Evolutionary conservation across 2,888 invertebrate genomes (phyloP).

Genomic region (Lithosia quadra): DNA sequence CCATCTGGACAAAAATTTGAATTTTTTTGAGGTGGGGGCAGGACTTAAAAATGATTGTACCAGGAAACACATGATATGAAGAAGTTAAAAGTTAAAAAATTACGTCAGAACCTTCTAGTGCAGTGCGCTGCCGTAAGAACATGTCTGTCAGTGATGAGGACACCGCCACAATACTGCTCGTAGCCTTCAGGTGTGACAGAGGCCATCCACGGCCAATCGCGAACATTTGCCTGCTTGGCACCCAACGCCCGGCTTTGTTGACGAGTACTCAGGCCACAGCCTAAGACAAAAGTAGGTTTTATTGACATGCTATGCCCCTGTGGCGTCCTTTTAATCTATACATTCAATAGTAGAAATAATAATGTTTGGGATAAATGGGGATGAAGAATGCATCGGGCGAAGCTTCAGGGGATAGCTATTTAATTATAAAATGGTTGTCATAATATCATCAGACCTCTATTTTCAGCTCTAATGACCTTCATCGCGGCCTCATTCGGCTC

Average conservation of each 20-base stretch:
- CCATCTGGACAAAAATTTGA: slow-evolving; percentile 73
- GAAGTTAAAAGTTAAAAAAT: neutral
- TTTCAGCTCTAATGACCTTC: slow-evolving; percentile 74
- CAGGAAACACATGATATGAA: neutral
- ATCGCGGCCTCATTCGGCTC: slow-evolving; percentile 77
- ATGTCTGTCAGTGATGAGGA: slow-evolving; percentile 92
- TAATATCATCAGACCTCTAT: slow-evolving; percentile 63
- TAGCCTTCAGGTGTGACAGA: slow-evolving; percentile 89
- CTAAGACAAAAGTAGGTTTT: slow-evolving; percentile 54
- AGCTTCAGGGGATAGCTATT: no score
- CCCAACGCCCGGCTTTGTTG: slow-evolving; percentile 86
- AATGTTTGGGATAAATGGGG: no score
- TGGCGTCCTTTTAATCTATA: no score
- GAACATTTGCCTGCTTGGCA: slow-evolving; percentile 88
- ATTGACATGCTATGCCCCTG: no score
- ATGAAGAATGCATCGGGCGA: no score
- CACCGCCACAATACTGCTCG: slow-evolving; percentile 92
- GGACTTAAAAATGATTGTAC: neutral
- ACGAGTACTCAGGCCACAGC: slow-evolving; percentile 87
- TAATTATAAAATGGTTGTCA: neutral
- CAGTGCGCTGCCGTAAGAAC: slow-evolving; percentile 93
- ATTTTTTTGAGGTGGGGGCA: neutral
- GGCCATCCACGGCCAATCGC: slow-evolving; percentile 95
- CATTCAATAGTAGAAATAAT: no score
- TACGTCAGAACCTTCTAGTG: slow-evolving; percentile 81